These are phyloP conservation scores for Pterostichus niger DNA, from an alignment of 2,888 invertebrate genomes.

Conservation along the genomic window DNA sequence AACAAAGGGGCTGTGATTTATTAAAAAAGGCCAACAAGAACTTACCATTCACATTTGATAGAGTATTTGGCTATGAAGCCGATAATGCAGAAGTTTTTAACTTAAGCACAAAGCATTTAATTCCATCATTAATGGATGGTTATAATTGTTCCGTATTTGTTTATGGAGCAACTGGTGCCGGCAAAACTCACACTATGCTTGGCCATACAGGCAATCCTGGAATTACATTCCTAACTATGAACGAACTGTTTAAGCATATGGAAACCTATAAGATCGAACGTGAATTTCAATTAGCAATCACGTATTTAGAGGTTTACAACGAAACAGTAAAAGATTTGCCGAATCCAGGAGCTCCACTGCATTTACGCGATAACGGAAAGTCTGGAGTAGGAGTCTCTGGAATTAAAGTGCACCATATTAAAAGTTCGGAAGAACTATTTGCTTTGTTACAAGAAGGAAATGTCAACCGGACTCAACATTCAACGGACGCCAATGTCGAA, in stretches of 20 bases:
- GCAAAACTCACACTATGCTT: too few relatives aligned
- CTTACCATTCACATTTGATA: too few relatives aligned
- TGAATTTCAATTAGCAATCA: too few relatives aligned
- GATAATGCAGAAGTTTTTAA: constrained; percentile 89
- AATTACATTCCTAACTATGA: constrained; percentile 93
- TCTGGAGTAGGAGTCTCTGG: constrained; percentile 91
- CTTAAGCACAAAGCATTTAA: constrained; percentile 87
- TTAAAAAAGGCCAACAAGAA: too few relatives aligned
- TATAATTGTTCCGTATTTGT: too few relatives aligned
- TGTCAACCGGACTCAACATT: too few relatives aligned
- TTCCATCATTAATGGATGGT: too few relatives aligned
- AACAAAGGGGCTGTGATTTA: too few relatives aligned
- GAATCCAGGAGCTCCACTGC: constrained; percentile 85
- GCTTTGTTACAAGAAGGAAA: constrained; percentile 90
- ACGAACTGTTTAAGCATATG: constrained; percentile 89
- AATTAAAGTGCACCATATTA: constrained; percentile 86
- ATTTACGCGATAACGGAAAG: constrained; percentile 88
- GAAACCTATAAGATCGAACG: constrained; percentile 84
- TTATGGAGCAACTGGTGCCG: too few relatives aligned
- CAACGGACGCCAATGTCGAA: too few relatives aligned
- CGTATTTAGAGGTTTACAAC: constrained; percentile 91
- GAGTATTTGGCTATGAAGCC: constrained; percentile 83
- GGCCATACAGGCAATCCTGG: constrained; percentile 88
- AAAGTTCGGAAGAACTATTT: constrained; percentile 86
- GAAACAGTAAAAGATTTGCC: constrained; percentile 94